A percentile compares a stretch with the other conserved stretches of the same genome.
phyloP scores from a whole-genome alignment of 1,140 invertebrate genomes.

The Leptinotarsa texana region DNA sequence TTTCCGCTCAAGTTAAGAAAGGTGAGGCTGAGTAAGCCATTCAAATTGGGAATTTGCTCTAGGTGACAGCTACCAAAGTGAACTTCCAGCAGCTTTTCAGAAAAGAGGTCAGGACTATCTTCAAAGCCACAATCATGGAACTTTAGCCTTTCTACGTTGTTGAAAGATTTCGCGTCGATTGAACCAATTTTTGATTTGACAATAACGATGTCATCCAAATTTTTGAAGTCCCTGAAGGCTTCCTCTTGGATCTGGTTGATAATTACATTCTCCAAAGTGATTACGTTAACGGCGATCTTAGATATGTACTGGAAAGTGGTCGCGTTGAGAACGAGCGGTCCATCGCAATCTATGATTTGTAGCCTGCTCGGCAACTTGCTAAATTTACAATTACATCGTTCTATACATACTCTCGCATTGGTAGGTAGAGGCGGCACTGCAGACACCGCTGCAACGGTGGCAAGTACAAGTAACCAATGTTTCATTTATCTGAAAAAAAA shows the following conservation, averaged over 20 bases:
- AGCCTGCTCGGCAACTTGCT: constrained; percentile 28
- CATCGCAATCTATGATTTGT: constrained; percentile 30
- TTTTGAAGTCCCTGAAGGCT: constrained; percentile 37
- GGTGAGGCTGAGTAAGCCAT: constrained; percentile 38
- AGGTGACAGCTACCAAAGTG: constrained; percentile 47
- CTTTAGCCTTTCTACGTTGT: constrained; percentile 36
- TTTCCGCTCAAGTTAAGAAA: constrained; percentile 49
- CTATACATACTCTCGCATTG: constrained; percentile 26
- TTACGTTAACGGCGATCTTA: constrained; percentile 27
- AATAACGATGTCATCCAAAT: constrained; percentile 39
- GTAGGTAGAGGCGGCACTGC: constrained; percentile 25
- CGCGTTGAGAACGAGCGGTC: constrained; percentile 31
- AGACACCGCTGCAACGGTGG: constrained; percentile 21
- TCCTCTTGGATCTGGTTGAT: constrained; percentile 38
- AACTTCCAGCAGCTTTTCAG: constrained; percentile 44
- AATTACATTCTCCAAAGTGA: constrained; percentile 37
- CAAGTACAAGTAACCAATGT: constrained; percentile 25
- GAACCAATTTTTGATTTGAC: constrained; percentile 37
- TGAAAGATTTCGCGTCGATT: constrained; percentile 41
- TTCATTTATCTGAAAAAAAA: constrained; percentile 41
- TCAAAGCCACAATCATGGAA: constrained; percentile 40
- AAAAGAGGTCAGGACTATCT: constrained; percentile 41
- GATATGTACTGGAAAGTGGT: constrained; percentile 29
- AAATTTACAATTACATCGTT: constrained; percentile 32
- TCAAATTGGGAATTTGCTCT: constrained; percentile 41